Percentiles rank a stretch among this genome's conserved stretches.
Evolutionary conservation across 2,113 vertebrate genomes (phyloP).

Genomic region (Rissa tridactyla): DNA sequence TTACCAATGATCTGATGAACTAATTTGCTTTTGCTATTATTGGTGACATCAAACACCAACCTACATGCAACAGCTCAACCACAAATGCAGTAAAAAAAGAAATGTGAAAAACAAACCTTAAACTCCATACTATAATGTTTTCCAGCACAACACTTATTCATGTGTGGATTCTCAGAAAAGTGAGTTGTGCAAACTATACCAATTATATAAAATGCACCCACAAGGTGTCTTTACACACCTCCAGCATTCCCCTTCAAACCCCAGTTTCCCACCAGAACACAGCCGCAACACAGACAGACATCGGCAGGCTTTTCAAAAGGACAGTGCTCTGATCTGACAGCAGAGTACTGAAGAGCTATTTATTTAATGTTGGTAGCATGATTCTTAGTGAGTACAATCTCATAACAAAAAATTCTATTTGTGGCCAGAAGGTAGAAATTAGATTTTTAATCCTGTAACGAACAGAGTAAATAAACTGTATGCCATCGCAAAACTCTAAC

Average conservation of each 20-base stretch:
- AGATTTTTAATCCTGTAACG: neutral
- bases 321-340: neutral
- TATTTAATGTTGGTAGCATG: neutral
- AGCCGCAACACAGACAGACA: neutral
- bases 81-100: neutral
- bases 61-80: neutral
- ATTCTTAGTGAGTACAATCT: neutral
- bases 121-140: neutral
- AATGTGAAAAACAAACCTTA: neutral
- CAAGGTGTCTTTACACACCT: neutral
- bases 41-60: neutral
- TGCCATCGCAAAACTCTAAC: fast-evolving
- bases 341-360: neutral
- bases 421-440: neutral
- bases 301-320: neutral
- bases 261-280: neutral
- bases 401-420: neutral
- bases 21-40: neutral
- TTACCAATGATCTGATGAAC: neutral
- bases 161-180: neutral
- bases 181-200: fast-evolving
- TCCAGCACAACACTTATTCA: neutral
- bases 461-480: neutral
- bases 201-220: fast-evolving
- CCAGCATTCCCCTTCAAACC: neutral